These are phyloP conservation scores for Pandemis heparana DNA, from an alignment of 2,888 invertebrate genomes.

Conservation along the genomic window DNA sequence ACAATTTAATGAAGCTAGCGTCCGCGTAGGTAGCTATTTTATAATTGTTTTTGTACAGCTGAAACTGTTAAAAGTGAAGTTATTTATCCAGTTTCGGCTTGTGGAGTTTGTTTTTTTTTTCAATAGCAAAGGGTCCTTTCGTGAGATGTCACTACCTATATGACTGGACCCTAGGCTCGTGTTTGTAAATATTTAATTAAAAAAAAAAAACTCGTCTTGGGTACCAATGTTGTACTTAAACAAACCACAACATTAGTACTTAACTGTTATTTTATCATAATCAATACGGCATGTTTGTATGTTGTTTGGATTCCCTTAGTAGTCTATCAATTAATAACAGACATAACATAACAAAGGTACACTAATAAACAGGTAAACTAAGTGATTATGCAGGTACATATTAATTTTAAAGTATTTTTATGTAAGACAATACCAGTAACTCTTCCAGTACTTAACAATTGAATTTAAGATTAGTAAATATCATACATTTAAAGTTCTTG, in stretches of 20 bases:
- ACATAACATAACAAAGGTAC: background rate
- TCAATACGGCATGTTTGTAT: background rate
- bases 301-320: background rate
- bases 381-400: background rate
- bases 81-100: constrained; percentile 5
- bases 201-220: no score
- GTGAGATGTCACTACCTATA: background rate
- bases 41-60: constrained; percentile 25
- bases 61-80: constrained; percentile 22
- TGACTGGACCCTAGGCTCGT: background rate
- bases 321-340: background rate
- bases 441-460: no score
- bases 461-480: no score
- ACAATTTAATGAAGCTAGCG: constrained; percentile 30
- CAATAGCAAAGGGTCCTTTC: background rate
- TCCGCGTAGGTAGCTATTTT: constrained; percentile 7
- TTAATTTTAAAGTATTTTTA: background rate
- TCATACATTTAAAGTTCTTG: no score
- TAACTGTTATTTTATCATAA: no score
- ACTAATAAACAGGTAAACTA: background rate
- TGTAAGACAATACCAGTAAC: no score
- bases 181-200: no score
- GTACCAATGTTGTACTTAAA: no score
- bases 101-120: constrained; percentile 22
- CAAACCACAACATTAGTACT: no score